These are phyloP conservation scores for Allophyes oxyacanthae DNA, from an alignment of 2,888 invertebrate species.

Conservation along the genomic window DNA sequence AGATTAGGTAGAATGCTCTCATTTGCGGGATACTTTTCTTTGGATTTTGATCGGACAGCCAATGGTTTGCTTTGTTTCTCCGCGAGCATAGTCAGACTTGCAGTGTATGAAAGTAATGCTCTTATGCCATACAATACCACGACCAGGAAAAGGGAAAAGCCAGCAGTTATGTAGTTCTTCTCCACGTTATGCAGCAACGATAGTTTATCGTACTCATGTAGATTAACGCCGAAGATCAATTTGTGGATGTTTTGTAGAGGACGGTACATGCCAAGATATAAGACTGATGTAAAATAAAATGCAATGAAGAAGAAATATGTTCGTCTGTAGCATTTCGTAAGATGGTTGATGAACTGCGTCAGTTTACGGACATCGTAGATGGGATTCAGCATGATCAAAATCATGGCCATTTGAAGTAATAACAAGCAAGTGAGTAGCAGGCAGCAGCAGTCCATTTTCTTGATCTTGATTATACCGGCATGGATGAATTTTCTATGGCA, in stretches of 20 bases:
- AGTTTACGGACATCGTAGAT: slow-evolving; percentile 72
- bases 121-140: slow-evolving; percentile 74
- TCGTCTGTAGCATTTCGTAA: slow-evolving; percentile 56
- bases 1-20: slow-evolving; percentile 69
- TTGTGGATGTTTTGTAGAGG: slow-evolving; percentile 71
- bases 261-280: slow-evolving; percentile 76
- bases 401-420: slow-evolving; percentile 74
- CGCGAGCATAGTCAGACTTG: slow-evolving; percentile 63
- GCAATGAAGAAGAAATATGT: slow-evolving; percentile 54
- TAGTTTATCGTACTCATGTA: slow-evolving; percentile 69
- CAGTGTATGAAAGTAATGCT: slow-evolving; percentile 70
- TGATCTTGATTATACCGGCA: slow-evolving; percentile 40
- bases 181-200: slow-evolving; percentile 69
- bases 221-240: slow-evolving; percentile 60
- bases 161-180: slow-evolving; percentile 78
- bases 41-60: slow-evolving; percentile 35
- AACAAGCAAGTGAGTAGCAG: slow-evolving; percentile 68
- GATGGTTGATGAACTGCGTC: slow-evolving; percentile 59
- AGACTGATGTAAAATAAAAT: slow-evolving; percentile 69
- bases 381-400: slow-evolving; percentile 77
- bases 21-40: slow-evolving; percentile 29
- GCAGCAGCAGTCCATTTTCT: slow-evolving; percentile 73
- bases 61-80: slow-evolving; percentile 54
- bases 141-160: slow-evolving; percentile 79
- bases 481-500: slow-evolving; percentile 57